Conservation (phyloP, 1,140 invertebrate species). For the Hestina assimilis region DNA sequence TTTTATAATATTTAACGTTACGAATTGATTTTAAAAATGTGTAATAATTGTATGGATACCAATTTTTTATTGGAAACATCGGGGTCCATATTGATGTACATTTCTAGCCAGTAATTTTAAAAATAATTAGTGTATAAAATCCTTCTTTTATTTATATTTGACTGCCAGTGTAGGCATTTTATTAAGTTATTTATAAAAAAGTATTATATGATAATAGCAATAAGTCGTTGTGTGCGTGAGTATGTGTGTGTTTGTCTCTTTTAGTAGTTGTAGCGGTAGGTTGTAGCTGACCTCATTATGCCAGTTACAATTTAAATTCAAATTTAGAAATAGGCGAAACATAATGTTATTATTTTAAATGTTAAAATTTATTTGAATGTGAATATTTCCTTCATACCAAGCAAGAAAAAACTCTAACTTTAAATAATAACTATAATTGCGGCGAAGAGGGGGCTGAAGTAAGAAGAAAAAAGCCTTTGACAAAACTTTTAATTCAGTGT, state of each 20-base stretch:
- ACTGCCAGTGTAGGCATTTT: not conserved
- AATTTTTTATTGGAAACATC: no score
- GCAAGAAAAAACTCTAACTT: not conserved
- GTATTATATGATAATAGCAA: not conserved
- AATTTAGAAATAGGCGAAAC: slow-evolving; percentile 3
- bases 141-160: no score
- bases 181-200: not conserved
- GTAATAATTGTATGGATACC: not conserved
- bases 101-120: no score
- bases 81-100: no score
- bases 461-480: no score
- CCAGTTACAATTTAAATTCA: slow-evolving; percentile 1
- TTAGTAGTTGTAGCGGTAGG: not conserved
- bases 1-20: not conserved
- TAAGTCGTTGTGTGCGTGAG: not conserved
- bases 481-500: no score
- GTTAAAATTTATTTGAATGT: slow-evolving; percentile 6
- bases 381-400: not conserved
- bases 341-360: not conserved
- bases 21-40: not conserved
- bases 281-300: slow-evolving; percentile 1
- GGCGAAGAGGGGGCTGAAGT: no score
- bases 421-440: no score
- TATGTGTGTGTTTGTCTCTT: slow-evolving; percentile 1
- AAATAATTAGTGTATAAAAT: not conserved